Evolutionary conservation across 2,113 vertebrate species (phyloP), one percentile per base, ranked within the genome.

Genomic region (Marcusenius ussheri): DNA sequence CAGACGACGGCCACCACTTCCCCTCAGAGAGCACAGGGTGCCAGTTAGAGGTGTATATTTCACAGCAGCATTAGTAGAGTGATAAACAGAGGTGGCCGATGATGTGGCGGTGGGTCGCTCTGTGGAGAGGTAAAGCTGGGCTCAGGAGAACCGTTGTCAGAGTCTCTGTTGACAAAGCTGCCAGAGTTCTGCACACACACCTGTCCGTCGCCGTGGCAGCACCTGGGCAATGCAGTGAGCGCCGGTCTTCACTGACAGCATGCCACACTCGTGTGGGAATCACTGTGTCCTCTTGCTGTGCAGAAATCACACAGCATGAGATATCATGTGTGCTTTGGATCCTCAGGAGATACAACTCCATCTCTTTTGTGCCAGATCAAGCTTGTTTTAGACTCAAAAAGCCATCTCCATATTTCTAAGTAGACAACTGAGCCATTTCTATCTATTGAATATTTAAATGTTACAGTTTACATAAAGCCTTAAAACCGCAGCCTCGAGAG

Each of bases 361-460:
- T 11, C 35, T 45, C 35, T 86, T n/a, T 89, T 88, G 89, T 91
- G 56, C 89, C 88, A 88, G 89, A 88, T 90, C 89, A 49, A 80
- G 91, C 91, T 90, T 93, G 89, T 87, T 88, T 92, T 4, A 84
- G 77, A 90, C 45, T 90, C 91, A 92, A 90, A 90, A 90, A 89
- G 92, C 90, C 66, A 91, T 92, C 91, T 93, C 92, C 90, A 91
- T 90, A 94, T 94, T 92, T 93, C 93, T 93, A 94, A 93, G 88
- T 93, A 93, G 94, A 93, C 93, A 93, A 93, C 92, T 89, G 53
- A 39, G 90, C 94, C 93, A 94, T 93, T 94, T 90, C 92, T 91
- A 88, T 87, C 87, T 92, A 92, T 95, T 89, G 94, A 94, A 95
- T 93, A 93, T 94, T 94, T 74, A 94, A 94, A 92, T 91, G 88